phyloP scores from a whole-genome alignment of 2,113 vertebrate genomes.

The Lontra canadensis region DNA sequence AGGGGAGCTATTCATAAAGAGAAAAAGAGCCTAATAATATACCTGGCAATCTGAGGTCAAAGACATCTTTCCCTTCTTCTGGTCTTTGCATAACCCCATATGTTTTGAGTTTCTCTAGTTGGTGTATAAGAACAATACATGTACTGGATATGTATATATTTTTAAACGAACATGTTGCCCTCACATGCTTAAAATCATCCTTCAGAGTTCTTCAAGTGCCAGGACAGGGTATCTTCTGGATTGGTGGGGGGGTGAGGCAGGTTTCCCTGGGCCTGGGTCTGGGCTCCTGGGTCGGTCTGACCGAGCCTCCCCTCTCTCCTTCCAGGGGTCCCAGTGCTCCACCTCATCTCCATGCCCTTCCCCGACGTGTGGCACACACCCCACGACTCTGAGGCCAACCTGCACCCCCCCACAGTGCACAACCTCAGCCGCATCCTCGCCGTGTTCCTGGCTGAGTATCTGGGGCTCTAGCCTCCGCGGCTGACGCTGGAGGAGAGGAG shows the following conservation, averaged over 20 bases:
- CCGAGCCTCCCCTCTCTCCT: background rate
- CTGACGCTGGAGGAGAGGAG: background rate
- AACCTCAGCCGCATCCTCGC: slow-evolving; percentile 91
- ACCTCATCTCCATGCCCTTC: slow-evolving; percentile 93
- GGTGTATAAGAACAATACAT: background rate
- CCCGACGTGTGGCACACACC: slow-evolving; percentile 92
- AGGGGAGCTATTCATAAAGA: background rate
- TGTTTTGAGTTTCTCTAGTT: background rate
- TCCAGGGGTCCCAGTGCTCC: slow-evolving; percentile 84
- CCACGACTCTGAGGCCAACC: slow-evolving; percentile 89
- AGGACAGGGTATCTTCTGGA: background rate
- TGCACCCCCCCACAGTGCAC: slow-evolving; percentile 89
- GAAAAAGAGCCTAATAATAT: background rate
- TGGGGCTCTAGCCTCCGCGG: slow-evolving; percentile 80
- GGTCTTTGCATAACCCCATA: background rate
- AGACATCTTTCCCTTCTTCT: background rate
- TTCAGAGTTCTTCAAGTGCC: background rate
- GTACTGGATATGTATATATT: background rate
- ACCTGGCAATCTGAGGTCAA: background rate
- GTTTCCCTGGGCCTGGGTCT: too few relatives aligned
- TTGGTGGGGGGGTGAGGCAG: too few relatives aligned
- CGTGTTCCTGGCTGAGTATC: slow-evolving; percentile 90
- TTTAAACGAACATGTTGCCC: background rate
- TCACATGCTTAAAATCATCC: background rate
- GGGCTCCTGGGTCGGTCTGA: background rate